Base-by-base conservation (phyloP, 2,888 invertebrate species). In the Caprella mutica region DNA sequence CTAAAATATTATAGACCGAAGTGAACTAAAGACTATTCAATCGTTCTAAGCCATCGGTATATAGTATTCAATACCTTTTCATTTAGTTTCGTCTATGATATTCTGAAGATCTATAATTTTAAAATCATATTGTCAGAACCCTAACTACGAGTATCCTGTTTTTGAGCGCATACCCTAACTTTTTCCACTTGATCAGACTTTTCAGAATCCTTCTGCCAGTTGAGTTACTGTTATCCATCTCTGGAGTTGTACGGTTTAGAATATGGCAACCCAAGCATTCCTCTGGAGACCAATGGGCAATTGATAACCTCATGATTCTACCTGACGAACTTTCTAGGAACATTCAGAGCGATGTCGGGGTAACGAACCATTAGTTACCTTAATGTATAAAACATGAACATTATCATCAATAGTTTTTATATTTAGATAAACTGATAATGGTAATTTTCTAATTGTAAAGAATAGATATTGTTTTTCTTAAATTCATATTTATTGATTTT, bases 241-340 rank as follows among this genome's bases (percentile, higher is more conserved):
- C 59, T 12, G 60, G 58, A 4, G 60, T 64, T 29, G 59, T 64
- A 24, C 33, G 64, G 29, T 64, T 60, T 30, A 51, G 64, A 2
- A 26, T 64, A 21, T 64, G 64, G 64, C 64, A 64, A 35, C 64
- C 64, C 8, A 55, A 23, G 14, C 64, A 64, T 44, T 17, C 51
- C 5, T 33, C 23, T 2, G 42, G 51, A 26, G 56, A 64, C 51
- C 64, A 64, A 53, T 64, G 64, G 64, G 59, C 64, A 5, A 26
- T 64, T 12, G 64, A 64, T 53, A 55, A 58, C 50, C 53, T 64
- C 6, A 57, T 42, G 40, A 52, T 64, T 6, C 12, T 40, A 5
- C 48, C 55, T 2, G 50, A 40, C 14, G 2, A 30, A 5, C 43
- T 50, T 6, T 19, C 26, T 6, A 43, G 5, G 24, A 19, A 55